Base-by-base conservation (phyloP, 2,888 invertebrate genomes). In the Agrilus mali region DNA sequence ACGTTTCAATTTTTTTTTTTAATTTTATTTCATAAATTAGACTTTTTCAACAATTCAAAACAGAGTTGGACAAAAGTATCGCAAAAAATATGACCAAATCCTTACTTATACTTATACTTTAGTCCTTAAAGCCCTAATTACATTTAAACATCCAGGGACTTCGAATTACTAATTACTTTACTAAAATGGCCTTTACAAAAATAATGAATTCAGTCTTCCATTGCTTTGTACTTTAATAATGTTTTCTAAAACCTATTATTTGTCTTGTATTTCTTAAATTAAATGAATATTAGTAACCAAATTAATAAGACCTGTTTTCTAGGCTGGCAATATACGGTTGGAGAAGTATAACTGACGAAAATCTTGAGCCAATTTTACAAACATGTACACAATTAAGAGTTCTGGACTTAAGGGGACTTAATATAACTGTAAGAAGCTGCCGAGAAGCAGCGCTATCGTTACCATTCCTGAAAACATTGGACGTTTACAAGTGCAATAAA, bases 351-450 rank as follows among this genome's bases (percentile, higher is more conserved):
- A 58, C 53, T 41, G 60, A 60, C 45, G 56, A 57, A 15, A 55
- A 57, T 47, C 46, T 60, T 31, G 50, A 56, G 47, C 56, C 57
- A 12, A 53, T 58, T 20, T 44, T 60, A 46, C 56, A 57, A 40
- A 52, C 55, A 50, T 57, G 57, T 40, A 56, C 53, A 6, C 53
- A 57, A 45, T 43, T 60, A 20, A 54, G 51, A 44, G 49, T 50
- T 27, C 45, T 60, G 6, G 56, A 56, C 45, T 52, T 60, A 36
- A 48, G 55, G 41, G 56, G 55, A 13, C 43, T 56, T 12, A 55
- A 56, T 48, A 57, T 60, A 43, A 60, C 58, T 6, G 56, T 58
- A 42, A 55, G 53, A 47, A 58, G 56, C 43, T 60, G 60, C 40
- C 48, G 55, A 37, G 58, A 58, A 48, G 58, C 60, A 17, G 57